Conservation (phyloP, 2,113 vertebrate genomes). For the Holacanthus passer region DNA sequence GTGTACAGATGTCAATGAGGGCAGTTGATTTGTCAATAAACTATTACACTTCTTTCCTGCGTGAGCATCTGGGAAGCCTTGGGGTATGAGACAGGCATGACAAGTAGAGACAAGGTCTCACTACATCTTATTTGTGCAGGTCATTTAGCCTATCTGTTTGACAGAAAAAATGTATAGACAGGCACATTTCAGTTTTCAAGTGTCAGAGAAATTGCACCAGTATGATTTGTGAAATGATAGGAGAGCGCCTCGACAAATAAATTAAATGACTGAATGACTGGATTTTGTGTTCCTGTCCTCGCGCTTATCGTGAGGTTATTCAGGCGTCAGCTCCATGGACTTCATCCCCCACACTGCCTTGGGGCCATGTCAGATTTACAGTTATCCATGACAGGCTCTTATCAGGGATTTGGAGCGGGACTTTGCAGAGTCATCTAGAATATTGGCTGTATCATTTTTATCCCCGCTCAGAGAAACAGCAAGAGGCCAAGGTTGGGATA, state of each 20-base stretch:
- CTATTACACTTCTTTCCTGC: conserved; percentile 57
- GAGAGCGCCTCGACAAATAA: conserved; percentile 70
- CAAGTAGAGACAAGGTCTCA: conserved; percentile 67
- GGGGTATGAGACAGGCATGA: conserved; percentile 57
- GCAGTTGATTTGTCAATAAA: conserved; percentile 69
- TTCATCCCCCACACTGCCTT: conserved; percentile 77
- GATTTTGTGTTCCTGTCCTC: conserved; percentile 56
- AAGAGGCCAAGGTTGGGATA: conserved; percentile 64
- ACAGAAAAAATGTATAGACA: conserved; percentile 62
- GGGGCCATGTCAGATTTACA: conserved; percentile 79
- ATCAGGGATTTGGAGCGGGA: conserved; percentile 78
- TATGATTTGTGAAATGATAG: conserved; percentile 70
- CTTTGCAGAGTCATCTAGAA: conserved; percentile 80
- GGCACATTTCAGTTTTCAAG: conserved; percentile 66
- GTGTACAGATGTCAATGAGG: conserved; percentile 46
- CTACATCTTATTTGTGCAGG: conserved; percentile 70
- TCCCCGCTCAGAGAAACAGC: conserved; percentile 63
- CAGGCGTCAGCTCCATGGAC: conserved; percentile 65
- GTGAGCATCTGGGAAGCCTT: conserved; percentile 26
- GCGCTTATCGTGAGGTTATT: conserved; percentile 66
- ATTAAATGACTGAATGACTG: conserved; percentile 66
- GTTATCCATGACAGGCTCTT: conserved; percentile 76
- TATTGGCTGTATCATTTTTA: conserved; percentile 68
- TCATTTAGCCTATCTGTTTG: conserved; percentile 66
- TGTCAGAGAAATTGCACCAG: conserved; percentile 63